Base-by-base conservation (phyloP, 2,888 invertebrate genomes). In the Escarpia spicata region DNA sequence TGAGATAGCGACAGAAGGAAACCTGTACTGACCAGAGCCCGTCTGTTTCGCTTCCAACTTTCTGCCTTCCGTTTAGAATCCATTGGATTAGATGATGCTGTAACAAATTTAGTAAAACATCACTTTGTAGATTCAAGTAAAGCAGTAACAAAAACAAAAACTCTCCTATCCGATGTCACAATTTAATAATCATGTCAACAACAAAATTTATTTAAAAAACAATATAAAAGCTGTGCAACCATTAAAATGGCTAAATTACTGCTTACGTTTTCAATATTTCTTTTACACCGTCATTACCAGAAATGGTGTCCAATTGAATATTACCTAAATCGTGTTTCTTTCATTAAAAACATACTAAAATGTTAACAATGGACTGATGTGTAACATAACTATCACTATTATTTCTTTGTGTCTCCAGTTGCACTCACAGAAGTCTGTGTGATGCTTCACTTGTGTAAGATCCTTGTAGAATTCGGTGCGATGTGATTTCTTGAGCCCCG, bases 401-500 rank as follows among this genome's bases (percentile, higher is more conserved):
- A 6, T 75, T 75, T 6, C 6, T 26, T 3, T 75, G 15, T 6
- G 26, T 4, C 19, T 6, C 75, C 19, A 75, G 19, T 75, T 75
- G 75, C 94, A 97, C 98, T 98, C 97, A 98, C 98, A 98, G 97
- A 99, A 99, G 97, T 99, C 99, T 90, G 99, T 98, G 93, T 99
- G 91, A 43, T 52, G 98, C 96, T 99, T 99, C 92, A 99, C 99
- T 96, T 99, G 98, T 95, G 99, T 95, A 94, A 96, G 97, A 97
- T 99, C 99, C 95, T 99, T 97, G 97, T 99, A 99, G 97, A 99
- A 99, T 97, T 99, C 99, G 93, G 99, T 99, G 96, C 99, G 98
- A 97, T 99, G 99, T 94, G 99, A 99, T 97, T 99, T 99, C 97
- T 99, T 99, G 95, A 99, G 97, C 90, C 99, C 99, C 60, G 99